Conservation (phyloP, 1,140 invertebrate genomes). For the Drosophila pectinifera region DNA sequence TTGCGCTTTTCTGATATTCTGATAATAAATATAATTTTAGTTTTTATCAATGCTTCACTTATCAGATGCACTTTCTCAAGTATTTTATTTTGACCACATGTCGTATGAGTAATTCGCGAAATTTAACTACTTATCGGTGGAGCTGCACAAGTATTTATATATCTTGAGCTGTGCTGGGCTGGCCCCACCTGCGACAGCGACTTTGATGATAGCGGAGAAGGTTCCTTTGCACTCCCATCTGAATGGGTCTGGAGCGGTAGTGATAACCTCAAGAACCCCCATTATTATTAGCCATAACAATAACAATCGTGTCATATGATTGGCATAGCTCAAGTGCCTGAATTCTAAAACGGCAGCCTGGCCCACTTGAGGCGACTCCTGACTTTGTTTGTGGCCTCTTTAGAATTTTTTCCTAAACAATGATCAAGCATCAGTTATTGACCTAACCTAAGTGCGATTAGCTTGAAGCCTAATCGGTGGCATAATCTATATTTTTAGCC, state of each 20-base stretch:
- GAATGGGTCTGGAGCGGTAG: slow-evolving; percentile 15
- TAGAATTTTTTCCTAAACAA: neutral
- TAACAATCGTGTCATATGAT: slow-evolving; percentile 60
- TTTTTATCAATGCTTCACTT: slow-evolving; percentile 31
- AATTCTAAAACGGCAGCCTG: slow-evolving; percentile 29
- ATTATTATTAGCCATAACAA: slow-evolving; percentile 27
- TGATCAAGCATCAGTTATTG: slow-evolving; percentile 31
- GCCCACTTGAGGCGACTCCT: slow-evolving; percentile 4
- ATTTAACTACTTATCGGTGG: slow-evolving; percentile 54
- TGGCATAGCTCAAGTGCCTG: slow-evolving; percentile 20
- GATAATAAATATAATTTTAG: slow-evolving; percentile 14
- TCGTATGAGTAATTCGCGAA: slow-evolving; percentile 36
- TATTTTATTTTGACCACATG: slow-evolving; percentile 54
- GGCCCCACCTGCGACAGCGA: slow-evolving; percentile 23
- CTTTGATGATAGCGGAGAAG: slow-evolving; percentile 44
- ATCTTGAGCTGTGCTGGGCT: slow-evolving; percentile 35
- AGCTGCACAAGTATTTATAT: slow-evolving; percentile 33
- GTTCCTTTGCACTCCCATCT: slow-evolving; percentile 35
- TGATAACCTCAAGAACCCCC: slow-evolving; percentile 42
- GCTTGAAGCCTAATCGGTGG: slow-evolving; percentile 33
- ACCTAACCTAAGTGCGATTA: slow-evolving; percentile 64
- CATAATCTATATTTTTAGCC: slow-evolving; percentile 13
- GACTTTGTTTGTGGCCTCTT: slow-evolving; percentile 13
- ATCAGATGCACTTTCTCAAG: slow-evolving; percentile 47
- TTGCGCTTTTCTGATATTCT: neutral